Percentiles rank a stretch among this genome's conserved stretches.
Conservation (phyloP, 2,113 vertebrate species). For the Aspidoscelis tigris region DNA sequence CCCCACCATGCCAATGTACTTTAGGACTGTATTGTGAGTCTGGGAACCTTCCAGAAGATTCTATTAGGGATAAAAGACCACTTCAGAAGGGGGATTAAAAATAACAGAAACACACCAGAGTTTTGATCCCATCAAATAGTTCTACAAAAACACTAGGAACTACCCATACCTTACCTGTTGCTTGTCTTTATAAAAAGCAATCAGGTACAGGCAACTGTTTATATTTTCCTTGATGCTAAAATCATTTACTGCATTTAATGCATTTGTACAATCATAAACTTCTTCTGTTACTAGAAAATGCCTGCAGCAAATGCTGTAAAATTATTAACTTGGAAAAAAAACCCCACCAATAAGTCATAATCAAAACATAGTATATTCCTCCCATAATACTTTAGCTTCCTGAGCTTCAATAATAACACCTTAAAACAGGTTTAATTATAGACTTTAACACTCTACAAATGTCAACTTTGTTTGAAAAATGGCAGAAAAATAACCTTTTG, state of each 20-base stretch:
- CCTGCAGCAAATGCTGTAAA: slow-evolving; percentile 11
- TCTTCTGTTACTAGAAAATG: neutral
- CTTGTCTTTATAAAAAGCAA: neutral
- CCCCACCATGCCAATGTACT: too few relatives aligned
- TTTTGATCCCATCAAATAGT: too few relatives aligned
- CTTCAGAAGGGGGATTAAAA: too few relatives aligned
- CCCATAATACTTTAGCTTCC: slow-evolving; percentile 74
- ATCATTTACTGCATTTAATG: neutral
- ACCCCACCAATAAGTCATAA: slow-evolving; percentile 48
- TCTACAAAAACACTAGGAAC: neutral
- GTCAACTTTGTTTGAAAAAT: slow-evolving; percentile 70
- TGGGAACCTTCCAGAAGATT: too few relatives aligned
- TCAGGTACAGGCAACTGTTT: neutral
- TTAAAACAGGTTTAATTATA: slow-evolving; percentile 79
- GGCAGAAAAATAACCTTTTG: slow-evolving; percentile 42
- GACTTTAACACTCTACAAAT: slow-evolving; percentile 68
- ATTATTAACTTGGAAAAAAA: slow-evolving; percentile 33
- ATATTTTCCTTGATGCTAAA: neutral
- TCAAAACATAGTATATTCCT: slow-evolving; percentile 60
- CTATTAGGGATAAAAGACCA: too few relatives aligned
- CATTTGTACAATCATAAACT: neutral
- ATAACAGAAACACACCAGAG: too few relatives aligned
- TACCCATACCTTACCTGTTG: neutral
- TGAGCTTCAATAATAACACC: slow-evolving; percentile 79
- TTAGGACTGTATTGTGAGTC: too few relatives aligned